phyloP scores from a whole-genome alignment of 1,140 invertebrate genomes.

The Magallana angulata region DNA sequence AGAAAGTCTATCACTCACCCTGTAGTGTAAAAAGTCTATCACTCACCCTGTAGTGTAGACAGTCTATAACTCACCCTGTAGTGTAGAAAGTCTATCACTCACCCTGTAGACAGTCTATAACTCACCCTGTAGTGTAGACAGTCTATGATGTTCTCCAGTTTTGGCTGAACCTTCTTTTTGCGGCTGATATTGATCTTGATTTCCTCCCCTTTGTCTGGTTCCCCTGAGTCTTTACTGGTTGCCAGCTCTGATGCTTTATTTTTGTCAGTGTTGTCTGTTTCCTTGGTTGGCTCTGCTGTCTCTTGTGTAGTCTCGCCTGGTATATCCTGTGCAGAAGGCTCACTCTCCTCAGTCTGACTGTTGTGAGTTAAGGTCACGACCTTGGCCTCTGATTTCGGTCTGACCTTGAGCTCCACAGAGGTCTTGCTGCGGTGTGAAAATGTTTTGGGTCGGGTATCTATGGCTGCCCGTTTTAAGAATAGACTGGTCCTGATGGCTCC shows the following conservation, averaged over 20 bases:
- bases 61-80: background rate
- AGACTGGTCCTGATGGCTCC: slow-evolving; percentile 61
- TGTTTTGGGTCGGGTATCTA: slow-evolving; percentile 60
- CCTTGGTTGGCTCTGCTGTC: slow-evolving; percentile 47
- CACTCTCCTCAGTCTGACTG: background rate
- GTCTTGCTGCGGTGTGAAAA: slow-evolving; percentile 45
- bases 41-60: too few relatives aligned
- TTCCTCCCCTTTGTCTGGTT: slow-evolving; percentile 29
- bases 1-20: too few relatives aligned
- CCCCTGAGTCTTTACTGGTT: slow-evolving; percentile 2
- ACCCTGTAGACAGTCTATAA: slow-evolving; percentile 60
- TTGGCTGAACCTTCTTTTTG: slow-evolving; percentile 49
- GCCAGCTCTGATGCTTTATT: slow-evolving; percentile 24
- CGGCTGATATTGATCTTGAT: slow-evolving; percentile 11
- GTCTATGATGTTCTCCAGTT: slow-evolving; percentile 70
- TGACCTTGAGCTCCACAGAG: slow-evolving; percentile 36
- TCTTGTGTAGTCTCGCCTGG: slow-evolving; percentile 29
- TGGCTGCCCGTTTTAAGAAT: slow-evolving; percentile 62
- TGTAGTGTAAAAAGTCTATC: too few relatives aligned
- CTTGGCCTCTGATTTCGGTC: slow-evolving; percentile 48
- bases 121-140: slow-evolving; percentile 70
- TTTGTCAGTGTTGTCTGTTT: background rate
- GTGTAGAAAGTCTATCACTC: background rate
- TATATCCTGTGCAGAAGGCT: background rate
- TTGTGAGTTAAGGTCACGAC: background rate